Conservation (phyloP, 2,797 vertebrate genomes). For the Cossypha heuglini region DNA sequence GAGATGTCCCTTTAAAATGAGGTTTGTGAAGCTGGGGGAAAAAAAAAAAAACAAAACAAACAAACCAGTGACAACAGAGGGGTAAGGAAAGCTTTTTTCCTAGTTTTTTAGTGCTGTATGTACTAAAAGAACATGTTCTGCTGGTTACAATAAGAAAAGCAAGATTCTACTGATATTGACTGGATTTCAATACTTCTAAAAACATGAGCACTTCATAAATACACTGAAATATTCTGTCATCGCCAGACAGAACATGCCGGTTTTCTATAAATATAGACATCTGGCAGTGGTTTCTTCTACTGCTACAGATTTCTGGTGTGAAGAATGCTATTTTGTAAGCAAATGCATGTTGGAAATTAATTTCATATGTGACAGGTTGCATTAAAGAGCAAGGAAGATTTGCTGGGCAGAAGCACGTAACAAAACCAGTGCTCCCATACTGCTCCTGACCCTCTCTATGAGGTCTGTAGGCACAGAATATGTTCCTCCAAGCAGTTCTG, state of each 20-base stretch:
- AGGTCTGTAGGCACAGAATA: neutral
- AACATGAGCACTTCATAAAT: constrained; percentile 49
- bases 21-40: neutral
- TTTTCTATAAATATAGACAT: constrained; percentile 45
- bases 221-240: constrained; percentile 59
- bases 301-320: constrained; percentile 30
- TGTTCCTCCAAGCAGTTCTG: neutral
- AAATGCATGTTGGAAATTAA: constrained; percentile 42
- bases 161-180: constrained; percentile 32
- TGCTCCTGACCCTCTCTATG: neutral
- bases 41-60: neutral
- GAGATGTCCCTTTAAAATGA: neutral
- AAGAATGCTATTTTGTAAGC: constrained; percentile 31
- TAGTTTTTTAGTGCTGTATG: neutral
- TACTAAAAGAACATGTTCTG: constrained; percentile 8
- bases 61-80: neutral
- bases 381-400: neutral
- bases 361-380: constrained; percentile 32
- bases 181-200: constrained; percentile 36
- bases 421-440: neutral
- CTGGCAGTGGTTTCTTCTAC: constrained; percentile 37
- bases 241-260: neutral
- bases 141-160: neutral
- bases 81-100: neutral
- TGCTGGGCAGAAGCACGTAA: neutral